phyloP scores from a whole-genome alignment of 2,888 invertebrate species.

The Drosophila meridionalis region DNA sequence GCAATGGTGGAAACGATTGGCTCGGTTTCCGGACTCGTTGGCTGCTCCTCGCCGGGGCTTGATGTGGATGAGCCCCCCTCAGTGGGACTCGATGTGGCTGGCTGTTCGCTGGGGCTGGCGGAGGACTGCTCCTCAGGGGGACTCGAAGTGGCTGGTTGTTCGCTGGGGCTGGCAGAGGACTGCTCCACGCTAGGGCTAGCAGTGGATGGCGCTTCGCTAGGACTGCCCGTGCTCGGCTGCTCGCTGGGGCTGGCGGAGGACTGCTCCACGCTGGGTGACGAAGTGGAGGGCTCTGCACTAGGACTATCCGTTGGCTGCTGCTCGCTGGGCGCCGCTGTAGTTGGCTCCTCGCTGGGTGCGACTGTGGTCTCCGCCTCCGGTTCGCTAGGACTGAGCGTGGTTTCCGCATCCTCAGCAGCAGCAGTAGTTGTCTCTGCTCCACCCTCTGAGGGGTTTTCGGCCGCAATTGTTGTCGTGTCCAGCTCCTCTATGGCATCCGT shows the following conservation, averaged over 20 bases:
- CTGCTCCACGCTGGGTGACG: constrained; percentile 2
- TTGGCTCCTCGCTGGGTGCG: constrained; percentile 1
- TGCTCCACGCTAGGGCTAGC: constrained; percentile 5
- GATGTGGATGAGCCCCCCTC: background rate
- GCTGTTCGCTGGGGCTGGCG: constrained; percentile 1
- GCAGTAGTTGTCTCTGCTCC: constrained; percentile 21
- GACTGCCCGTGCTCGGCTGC: background rate
- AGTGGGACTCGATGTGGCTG: background rate
- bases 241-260: constrained; percentile 4
- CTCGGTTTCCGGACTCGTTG: constrained; percentile 24
- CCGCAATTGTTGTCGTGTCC: constrained; percentile 21
- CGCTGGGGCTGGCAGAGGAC: constrained; percentile 5
- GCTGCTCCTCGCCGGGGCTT: constrained; percentile 9
- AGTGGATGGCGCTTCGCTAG: background rate
- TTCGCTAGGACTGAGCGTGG: constrained; percentile 35
- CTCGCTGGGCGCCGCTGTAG: constrained; percentile 8
- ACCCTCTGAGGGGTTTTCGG: background rate
- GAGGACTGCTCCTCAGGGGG: background rate
- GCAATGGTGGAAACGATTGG: constrained; percentile 35
- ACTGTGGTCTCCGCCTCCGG: constrained; percentile 31
- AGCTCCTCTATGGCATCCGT: constrained; percentile 11
- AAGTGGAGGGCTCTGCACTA: background rate
- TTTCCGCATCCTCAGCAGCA: constrained; percentile 2
- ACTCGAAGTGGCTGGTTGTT: background rate
- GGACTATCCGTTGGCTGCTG: constrained; percentile 7